Evolutionary conservation across 2,113 vertebrate species (phyloP).

Genomic region (Chelonoidis abingdonii): DNA sequence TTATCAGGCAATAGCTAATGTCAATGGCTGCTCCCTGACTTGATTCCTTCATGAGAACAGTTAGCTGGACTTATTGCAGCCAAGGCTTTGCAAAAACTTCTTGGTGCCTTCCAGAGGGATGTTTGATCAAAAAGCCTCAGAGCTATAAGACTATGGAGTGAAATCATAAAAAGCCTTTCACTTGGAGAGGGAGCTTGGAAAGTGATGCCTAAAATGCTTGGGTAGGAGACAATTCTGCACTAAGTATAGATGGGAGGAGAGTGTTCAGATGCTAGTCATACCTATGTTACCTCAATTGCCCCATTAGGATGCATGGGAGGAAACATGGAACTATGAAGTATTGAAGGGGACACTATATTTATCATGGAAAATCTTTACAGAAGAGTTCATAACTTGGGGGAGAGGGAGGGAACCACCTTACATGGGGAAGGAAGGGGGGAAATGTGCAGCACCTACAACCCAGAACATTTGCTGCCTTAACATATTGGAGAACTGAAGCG

Average conservation of each 20-base stretch:
- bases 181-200: neutral
- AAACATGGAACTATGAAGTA: neutral
- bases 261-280: no score
- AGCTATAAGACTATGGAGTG: neutral
- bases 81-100: neutral
- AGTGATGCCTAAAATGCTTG: neutral
- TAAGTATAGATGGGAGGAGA: neutral
- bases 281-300: neutral
- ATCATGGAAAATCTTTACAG: no score
- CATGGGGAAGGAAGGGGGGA: no score
- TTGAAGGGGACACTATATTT: no score
- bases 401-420: neutral
- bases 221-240: no score
- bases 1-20: neutral
- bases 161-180: neutral
- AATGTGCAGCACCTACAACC: neutral
- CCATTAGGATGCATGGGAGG: neutral
- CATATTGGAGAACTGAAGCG: no score
- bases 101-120: neutral
- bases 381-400: fast-evolving
- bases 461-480: neutral
- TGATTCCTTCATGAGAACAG: neutral
- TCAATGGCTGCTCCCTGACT: no score
- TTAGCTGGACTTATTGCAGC: neutral
- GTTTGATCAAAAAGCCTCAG: neutral